Evolutionary conservation across 2,797 vertebrate genomes (phyloP).

Genomic region (Margarornis squamiger): DNA sequence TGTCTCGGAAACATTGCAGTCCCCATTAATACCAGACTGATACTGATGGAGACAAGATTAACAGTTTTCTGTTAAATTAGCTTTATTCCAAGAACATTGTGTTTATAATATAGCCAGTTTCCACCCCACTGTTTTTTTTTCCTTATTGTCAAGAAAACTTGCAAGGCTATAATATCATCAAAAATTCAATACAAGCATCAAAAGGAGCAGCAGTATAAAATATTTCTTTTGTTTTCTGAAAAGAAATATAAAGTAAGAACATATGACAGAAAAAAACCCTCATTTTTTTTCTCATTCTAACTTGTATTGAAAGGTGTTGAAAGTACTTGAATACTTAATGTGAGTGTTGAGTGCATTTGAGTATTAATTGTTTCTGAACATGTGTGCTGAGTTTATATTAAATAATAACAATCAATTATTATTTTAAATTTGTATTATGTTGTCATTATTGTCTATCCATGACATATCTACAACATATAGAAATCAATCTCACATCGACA

Average conservation of each 20-base stretch:
- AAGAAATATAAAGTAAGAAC: neutral
- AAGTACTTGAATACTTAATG: neutral
- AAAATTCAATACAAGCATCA: neutral
- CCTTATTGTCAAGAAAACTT: neutral
- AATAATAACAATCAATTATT: neutral
- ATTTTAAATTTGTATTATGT: neutral
- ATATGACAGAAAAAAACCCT: rapidly evolving
- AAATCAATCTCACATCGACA: neutral
- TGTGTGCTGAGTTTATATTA: neutral
- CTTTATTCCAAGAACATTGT: neutral
- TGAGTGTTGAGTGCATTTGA: neutral
- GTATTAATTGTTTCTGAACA: neutral
- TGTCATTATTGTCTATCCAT: neutral
- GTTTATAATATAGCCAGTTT: neutral
- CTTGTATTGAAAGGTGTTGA: neutral
- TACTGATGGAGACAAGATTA: neutral
- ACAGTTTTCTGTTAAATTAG: neutral
- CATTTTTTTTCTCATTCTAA: neutral
- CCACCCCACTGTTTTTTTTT: neutral
- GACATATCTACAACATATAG: neutral
- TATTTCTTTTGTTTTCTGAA: neutral
- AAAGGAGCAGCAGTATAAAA: neutral
- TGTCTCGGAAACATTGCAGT: neutral
- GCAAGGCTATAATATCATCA: neutral
- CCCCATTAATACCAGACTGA: neutral